Evolutionary conservation across 2,797 vertebrate species (phyloP), one percentile per base, ranked within the genome.

Genomic region (Intellagama lesueurii): DNA sequence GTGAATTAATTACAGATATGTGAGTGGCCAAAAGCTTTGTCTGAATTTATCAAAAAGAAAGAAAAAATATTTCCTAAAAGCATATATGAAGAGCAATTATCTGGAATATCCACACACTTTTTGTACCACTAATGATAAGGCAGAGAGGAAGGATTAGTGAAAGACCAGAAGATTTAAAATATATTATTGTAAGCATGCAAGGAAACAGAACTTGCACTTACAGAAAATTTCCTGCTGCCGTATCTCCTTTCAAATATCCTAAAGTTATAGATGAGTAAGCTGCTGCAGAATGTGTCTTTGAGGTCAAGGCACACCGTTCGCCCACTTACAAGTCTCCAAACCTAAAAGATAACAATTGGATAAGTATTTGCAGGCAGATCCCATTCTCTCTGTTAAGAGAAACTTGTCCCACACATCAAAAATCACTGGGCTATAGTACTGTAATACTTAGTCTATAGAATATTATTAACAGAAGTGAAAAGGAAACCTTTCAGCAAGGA

Each of bases 251-350:
- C 99, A 95, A 99, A 99, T 94, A 99, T 98, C 89, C 98, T 97
- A 90, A 99, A 99, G 95, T 99, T 99, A 97, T 99, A 99, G 94
- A 99, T 98, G 83, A 99, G 98, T 90, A 99, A 96, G 95, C 98
- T 98, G 96, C 98, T 98, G 94, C 98, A 99, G 96, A 99, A 99
- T 28, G 98, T 97, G 90, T 99, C 98, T 97, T 99, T 99, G 93
- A 99, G 94, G 90, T 99, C 99, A 76, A 99, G 97, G 96, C 98
- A 99, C 94, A 99, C 92, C 88, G 98, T 95, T 95, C 99, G 97
- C 88, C 98, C 98, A 94, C 97, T 98, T 76, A 98, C 68, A 91
- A 98, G 95, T 95, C 98, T 97, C 98, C 98, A 99, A 68, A 99
- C 93, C 99, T 99, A 89, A 78, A 96, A 90, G n/a, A 87, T 87